Evolutionary conservation across 2,113 vertebrate genomes (phyloP), one percentile per base, ranked within the genome.

Genomic region (Ginglymostoma cirratum): DNA sequence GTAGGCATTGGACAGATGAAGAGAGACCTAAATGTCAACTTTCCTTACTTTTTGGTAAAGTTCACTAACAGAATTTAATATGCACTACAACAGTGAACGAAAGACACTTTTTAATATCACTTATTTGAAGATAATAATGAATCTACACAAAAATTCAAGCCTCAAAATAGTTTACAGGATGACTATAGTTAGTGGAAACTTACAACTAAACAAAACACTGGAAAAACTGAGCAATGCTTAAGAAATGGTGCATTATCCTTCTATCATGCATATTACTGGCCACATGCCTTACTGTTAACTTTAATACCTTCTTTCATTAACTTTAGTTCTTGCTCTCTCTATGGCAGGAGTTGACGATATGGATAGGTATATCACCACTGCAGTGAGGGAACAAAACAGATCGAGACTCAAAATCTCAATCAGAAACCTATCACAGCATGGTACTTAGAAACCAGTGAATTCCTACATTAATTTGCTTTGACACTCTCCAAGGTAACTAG

Each of bases 11-110:
- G 96, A 96, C 96, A 96, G 92, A 4, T 93, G 96, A 96, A 78
- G 8, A 24, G 96, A 96, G 96, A 90, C 45, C 17, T 52, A 78
- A 96, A 96, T 97, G 96, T 96, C 96, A 3, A 95, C 89, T 89
- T 96, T 89, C 78, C 90, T 96, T 92, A 42, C 66, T 70, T 95
- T 70, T 67, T 30, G 93, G 45, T 76, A 48, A 17, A 90, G 52
- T 52, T 30, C 27, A 76, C 34, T 95, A 27, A 95, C 5, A 10
- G 6, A 10, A 72, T 30, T 23, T 27, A 17, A 34, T 12, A 2
- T 21, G 34, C 8, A 45, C 24, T 72, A 45, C 67, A 30, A 72
- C 94, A 23, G 27, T 95, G 10, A 65, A 90, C 52, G 34, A 12
- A 70, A 23, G 69, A 14, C 69, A 95, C 3, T 48, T 45, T 48